Evolutionary conservation across 2,888 invertebrate species (phyloP), one percentile per base, ranked within the genome.

Genomic region (Koerneria pararmatus): DNA sequence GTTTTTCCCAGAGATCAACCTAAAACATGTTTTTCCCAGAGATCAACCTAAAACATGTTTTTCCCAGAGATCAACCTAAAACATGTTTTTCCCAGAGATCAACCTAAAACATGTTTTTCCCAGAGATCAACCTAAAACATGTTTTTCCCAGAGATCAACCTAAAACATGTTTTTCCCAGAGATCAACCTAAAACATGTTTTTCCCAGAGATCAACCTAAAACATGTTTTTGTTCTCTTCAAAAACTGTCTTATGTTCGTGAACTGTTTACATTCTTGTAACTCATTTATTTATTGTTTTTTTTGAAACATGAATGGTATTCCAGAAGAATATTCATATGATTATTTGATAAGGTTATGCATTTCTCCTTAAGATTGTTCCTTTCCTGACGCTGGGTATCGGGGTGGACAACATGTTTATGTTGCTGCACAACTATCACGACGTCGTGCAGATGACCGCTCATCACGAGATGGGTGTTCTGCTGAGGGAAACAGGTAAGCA

Each of bases 321-420:
- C 22, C 11, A 1, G 5, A 22, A 22, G 1, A 27, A 22, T 1
- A 19, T 35, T 22, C 24, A 3, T 35, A 8, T 37, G 3, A 15
- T n/a, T 49, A 11, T 31, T 34, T 3, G 32, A 1, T 22, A 34
- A 22, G 51, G 15, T 41, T 22, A 46, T 46, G 34, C 6, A n/a
- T 61, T 61, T 11, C 61, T n/a, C n/a, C 91, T 91, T 3, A 92
- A 93, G 87, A 92, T 93, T 80, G 90, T 97, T 57, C 97, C 97
- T 11, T 97, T 95, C 85, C 85, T 97, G 68, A 92, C 93, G 0
- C 88, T 97, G 22, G 95, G 95, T 0, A 74, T 76, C 58, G 93
- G 95, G 1, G 91, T 97, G 15, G 91, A 95, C 85, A 91, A 95
- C 85, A 92, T 97, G 88, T 97, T 95, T 85, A 89, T 95, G 78